A percentile compares a stretch with the other conserved stretches of the same genome.
Conservation (phyloP, 2,113 vertebrate genomes). For the Sorex fumeus region DNA sequence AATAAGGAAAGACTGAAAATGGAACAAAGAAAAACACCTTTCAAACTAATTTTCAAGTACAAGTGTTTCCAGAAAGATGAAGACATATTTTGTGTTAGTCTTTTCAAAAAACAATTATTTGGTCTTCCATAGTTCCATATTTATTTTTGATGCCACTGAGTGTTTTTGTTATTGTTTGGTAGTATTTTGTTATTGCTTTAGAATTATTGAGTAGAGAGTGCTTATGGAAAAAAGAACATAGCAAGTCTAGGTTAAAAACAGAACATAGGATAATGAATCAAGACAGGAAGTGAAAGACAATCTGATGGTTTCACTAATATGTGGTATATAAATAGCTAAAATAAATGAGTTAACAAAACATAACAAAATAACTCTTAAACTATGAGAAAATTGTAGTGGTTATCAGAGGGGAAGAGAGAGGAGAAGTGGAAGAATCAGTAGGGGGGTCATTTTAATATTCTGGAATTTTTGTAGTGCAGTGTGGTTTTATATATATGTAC, state of each 20-base stretch:
- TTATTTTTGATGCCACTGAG: background rate
- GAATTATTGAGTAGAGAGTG: background rate
- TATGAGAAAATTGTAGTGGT: background rate
- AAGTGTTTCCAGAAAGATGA: constrained; percentile 14
- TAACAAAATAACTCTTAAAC: too few species aligned
- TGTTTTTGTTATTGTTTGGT: background rate
- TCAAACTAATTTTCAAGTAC: background rate
- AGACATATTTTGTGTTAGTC: background rate
- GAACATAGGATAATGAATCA: background rate
- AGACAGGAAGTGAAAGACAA: background rate
- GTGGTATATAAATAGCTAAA: too few species aligned
- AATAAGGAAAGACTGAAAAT: background rate
- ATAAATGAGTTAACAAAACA: too few species aligned
- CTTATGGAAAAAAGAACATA: background rate
- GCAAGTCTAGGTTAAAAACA: background rate
- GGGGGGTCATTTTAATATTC: too few species aligned
- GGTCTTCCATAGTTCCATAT: background rate
- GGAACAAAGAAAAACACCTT: background rate
- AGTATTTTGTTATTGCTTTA: background rate
- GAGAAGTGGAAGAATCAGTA: too few species aligned
- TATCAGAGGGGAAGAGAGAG: background rate
- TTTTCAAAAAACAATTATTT: constrained; percentile 7
- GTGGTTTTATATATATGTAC: too few species aligned
- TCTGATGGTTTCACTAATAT: too few species aligned
- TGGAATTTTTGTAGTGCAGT: too few species aligned